Evolutionary conservation across 37 sponge, comb jelly and placozoan genomes (phyloP).

Genomic region (Theonella swinhoei): DNA sequence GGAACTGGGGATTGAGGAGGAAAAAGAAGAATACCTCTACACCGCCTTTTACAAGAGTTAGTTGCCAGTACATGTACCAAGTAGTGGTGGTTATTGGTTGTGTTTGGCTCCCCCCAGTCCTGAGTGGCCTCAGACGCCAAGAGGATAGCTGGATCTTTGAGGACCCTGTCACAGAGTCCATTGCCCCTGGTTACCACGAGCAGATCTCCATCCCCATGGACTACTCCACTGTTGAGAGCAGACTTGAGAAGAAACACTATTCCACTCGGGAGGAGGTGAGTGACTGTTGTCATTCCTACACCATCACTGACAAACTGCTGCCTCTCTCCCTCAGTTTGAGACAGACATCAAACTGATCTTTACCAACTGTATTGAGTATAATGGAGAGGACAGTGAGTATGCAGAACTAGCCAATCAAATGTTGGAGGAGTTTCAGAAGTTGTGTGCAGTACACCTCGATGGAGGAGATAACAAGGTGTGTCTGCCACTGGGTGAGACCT

Average conservation of each 20-base stretch:
- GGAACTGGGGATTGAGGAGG: constrained; percentile 12
- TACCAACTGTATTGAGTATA: constrained; percentile 77
- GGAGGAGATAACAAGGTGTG: not conserved
- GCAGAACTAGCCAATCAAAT: constrained; percentile 66
- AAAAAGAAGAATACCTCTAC: constrained; percentile 68
- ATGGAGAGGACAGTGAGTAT: constrained; percentile 88
- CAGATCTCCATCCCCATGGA: constrained; percentile 83
- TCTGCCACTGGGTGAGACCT: too few species aligned
- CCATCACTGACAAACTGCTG: not conserved
- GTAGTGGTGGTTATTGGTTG: not conserved
- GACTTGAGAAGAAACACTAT: constrained; percentile 61
- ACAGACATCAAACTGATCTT: constrained; percentile 74
- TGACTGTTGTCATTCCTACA: not conserved
- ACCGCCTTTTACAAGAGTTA: constrained; percentile 77
- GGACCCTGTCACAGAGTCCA: constrained; percentile 88
- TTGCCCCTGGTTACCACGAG: constrained; percentile 89
- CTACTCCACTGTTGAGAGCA: constrained; percentile 74
- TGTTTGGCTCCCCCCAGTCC: constrained; percentile 17
- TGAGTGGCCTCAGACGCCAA: constrained; percentile 53
- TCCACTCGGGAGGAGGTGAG: constrained; percentile 47
- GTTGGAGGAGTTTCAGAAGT: constrained; percentile 41
- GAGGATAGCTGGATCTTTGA: constrained; percentile 87
- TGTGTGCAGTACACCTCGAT: constrained; percentile 54
- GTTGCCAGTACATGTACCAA: not conserved
- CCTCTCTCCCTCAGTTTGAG: constrained; percentile 50